Conservation (phyloP, 2,888 invertebrate species). For the Danaus chrysippus region DNA sequence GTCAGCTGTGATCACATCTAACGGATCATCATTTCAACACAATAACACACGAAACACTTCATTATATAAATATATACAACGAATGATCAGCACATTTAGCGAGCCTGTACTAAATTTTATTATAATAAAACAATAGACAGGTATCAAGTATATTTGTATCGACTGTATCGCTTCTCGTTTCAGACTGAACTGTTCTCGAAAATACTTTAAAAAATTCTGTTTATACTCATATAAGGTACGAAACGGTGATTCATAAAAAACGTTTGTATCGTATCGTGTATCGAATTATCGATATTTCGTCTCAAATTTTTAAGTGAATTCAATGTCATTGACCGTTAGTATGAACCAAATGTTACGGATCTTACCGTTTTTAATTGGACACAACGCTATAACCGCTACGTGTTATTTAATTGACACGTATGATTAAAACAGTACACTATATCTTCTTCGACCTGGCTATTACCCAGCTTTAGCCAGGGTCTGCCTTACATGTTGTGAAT, state of each 20-base stretch:
- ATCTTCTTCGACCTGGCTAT: too few species aligned
- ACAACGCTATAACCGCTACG: too few species aligned
- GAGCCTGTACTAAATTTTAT: too few species aligned
- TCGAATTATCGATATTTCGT: constrained; percentile 28
- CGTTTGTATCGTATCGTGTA: constrained; percentile 26
- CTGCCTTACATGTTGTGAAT: too few species aligned
- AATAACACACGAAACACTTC: too few species aligned
- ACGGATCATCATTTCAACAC: too few species aligned
- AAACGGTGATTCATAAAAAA: constrained; percentile 31
- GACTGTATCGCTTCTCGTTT: not conserved
- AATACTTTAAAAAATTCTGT: not conserved
- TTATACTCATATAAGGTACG: constrained; percentile 29
- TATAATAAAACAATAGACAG: not conserved
- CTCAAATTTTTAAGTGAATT: constrained; percentile 15
- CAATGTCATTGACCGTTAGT: constrained; percentile 22
- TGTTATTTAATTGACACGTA: too few species aligned
- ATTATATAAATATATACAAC: too few species aligned
- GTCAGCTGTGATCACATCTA: too few species aligned
- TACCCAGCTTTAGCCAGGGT: too few species aligned
- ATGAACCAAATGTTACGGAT: not conserved
- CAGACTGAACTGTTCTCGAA: not conserved
- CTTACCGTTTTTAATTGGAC: not conserved
- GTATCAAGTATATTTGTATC: not conserved
- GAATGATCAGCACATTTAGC: too few species aligned
- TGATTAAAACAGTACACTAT: too few species aligned